Conservation (phyloP, 1,140 invertebrate genomes). For the Eulimnadia texana region DNA sequence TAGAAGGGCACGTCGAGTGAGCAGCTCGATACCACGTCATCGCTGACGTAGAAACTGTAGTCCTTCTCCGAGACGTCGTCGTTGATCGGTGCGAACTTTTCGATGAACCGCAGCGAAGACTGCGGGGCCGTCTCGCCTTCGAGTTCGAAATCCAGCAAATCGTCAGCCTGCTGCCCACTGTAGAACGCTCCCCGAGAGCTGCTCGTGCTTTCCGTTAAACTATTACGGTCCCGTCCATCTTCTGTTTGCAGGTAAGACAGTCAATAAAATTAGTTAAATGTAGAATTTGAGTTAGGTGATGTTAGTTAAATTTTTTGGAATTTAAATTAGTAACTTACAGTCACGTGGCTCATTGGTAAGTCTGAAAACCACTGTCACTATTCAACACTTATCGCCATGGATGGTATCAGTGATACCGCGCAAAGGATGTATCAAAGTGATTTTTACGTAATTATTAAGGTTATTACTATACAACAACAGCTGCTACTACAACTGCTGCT, state of each 20-base stretch:
- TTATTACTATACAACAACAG: too few relatives aligned
- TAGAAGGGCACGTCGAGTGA: conserved; percentile 7
- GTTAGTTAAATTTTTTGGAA: too few relatives aligned
- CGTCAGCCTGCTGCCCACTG: neutral
- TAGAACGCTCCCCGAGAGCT: neutral
- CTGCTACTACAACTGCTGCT: too few relatives aligned
- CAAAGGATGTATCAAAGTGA: too few relatives aligned
- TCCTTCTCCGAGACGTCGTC: neutral
- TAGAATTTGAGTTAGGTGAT: too few relatives aligned
- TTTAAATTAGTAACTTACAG: too few relatives aligned
- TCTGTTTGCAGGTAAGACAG: neutral
- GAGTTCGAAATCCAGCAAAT: conserved; percentile 15
- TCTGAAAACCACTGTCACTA: too few relatives aligned
- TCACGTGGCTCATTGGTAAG: too few relatives aligned
- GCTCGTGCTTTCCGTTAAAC: neutral
- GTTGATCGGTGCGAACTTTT: neutral
- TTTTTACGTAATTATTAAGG: too few relatives aligned
- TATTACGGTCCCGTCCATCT: neutral
- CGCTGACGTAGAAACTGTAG: conserved; percentile 9
- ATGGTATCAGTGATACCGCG: too few relatives aligned
- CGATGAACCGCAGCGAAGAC: neutral
- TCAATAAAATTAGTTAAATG: neutral
- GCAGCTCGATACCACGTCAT: neutral
- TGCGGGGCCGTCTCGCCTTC: conserved; percentile 4
- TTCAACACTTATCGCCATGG: too few relatives aligned